Base-by-base conservation (phyloP, 2,888 invertebrate species). In the Spilarctia lutea region DNA sequence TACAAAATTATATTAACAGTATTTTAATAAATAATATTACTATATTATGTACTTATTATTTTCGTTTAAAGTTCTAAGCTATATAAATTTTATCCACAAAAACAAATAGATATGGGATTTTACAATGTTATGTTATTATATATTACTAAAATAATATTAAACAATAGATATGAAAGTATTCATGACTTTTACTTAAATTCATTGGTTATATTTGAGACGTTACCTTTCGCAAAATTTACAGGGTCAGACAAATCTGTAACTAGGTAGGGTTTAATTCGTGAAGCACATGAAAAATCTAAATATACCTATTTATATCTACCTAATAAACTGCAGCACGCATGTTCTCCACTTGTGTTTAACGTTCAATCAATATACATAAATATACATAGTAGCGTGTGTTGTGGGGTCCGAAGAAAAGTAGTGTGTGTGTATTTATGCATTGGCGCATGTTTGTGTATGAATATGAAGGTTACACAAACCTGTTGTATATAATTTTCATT, bases 91-190 rank as follows among this genome's bases (percentile, higher is more conserved):
- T 30, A 65, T 71, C 33, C 33, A 65, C 33, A 73, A 33, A 83
- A 82, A 81, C 75, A 66, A 82, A 84, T 71, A 77, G 82, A 84
- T 84, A 82, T 82, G 75, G 56, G 67, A 71, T 30, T 60, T 78
- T 75, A 84, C 82, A 73, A 65, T 33, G 76, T 79, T 68, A 18
- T 45, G 42, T 73, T 73, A 60, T 76, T 68, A 71, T 66, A 69
- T 42, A 8, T 42, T 45, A 24, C 24, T 48, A 42, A 65, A 65
- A 65, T 60, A 63, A 71, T 65, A 65, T 56, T 30, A 71, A 63
- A 71, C 3, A 42, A 42, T 67, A 42, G 67, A 67, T 48, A 65
- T 39, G 65, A 65, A 72, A 72, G 65, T 71, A 42, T 71, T 63
- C 27, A 30, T 39, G 45, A 67, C 18, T 67, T 68, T 45, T 60